phyloP scores from a whole-genome alignment of 2,888 invertebrate species.

The Tachystola acroxantha region DNA sequence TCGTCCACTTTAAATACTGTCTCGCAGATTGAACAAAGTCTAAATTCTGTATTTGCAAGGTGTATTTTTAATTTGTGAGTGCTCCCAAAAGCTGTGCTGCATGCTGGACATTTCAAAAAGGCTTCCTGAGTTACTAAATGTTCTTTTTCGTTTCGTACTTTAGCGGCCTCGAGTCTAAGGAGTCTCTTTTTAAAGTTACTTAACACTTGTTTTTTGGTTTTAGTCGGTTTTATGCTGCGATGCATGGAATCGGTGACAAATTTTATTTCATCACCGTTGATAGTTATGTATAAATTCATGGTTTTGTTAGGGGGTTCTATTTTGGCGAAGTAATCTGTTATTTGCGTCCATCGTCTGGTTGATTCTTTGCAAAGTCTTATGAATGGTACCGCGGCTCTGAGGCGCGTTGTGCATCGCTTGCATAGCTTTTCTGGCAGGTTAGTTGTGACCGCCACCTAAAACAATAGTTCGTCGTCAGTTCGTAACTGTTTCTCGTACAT shows the following conservation, averaged over 20 bases:
- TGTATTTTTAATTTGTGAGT: constrained; percentile 31
- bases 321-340: constrained; percentile 22
- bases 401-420: constrained; percentile 24
- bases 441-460: constrained; percentile 42
- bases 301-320: constrained; percentile 19
- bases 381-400: constrained; percentile 31
- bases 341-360: constrained; percentile 29
- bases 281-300: constrained; percentile 29
- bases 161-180: constrained; percentile 7
- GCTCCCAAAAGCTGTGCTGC: constrained; percentile 21
- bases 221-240: background rate
- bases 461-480: constrained; percentile 26
- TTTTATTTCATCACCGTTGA: constrained; percentile 16
- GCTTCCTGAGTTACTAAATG: background rate
- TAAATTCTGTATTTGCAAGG: constrained; percentile 25
- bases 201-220: constrained; percentile 3
- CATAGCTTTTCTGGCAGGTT: constrained; percentile 39
- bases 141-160: constrained; percentile 4
- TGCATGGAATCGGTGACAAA: constrained; percentile 4
- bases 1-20: constrained; percentile 21
- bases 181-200: constrained; percentile 14
- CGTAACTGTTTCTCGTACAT: constrained; percentile 5
- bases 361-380: constrained; percentile 33
- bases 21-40: constrained; percentile 32
- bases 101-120: constrained; percentile 32